Conservation (phyloP, 64 coral and sea anemone genomes). For the Platygyra sinensis region DNA sequence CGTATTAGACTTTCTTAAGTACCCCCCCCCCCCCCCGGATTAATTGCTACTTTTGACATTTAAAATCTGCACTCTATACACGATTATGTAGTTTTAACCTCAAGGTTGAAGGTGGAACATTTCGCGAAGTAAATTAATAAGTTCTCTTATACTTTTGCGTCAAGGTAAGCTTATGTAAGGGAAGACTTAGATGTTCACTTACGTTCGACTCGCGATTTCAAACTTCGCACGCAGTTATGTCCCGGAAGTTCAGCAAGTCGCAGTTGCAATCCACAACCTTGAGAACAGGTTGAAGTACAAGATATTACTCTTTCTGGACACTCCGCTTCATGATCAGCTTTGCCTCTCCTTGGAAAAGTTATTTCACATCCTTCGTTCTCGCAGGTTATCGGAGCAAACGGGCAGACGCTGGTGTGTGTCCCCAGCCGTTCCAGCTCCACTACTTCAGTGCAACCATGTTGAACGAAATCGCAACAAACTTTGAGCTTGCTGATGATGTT, state of each 20-base stretch:
- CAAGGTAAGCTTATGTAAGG: too few species aligned
- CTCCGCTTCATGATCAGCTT: slow-evolving; percentile 13
- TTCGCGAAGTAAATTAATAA: too few species aligned
- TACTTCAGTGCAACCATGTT: slow-evolving; percentile 32
- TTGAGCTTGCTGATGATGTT: slow-evolving; percentile 55
- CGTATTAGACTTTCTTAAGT: too few species aligned
- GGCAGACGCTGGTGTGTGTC: neutral
- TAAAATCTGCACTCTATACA: too few species aligned
- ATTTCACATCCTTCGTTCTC: slow-evolving; percentile 22
- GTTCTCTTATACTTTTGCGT: too few species aligned
- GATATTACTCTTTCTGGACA: slow-evolving; percentile 30
- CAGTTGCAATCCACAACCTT: slow-evolving; percentile 45
- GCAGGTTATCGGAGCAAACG: slow-evolving; percentile 15
- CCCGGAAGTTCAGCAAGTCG: neutral
- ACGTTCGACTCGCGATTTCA: slow-evolving; percentile 12
- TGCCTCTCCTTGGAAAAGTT: slow-evolving; percentile 29
- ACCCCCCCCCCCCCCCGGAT: too few species aligned
- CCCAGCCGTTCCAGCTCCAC: slow-evolving; percentile 27
- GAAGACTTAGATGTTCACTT: neutral
- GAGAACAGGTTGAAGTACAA: neutral
- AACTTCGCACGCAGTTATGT: slow-evolving; percentile 34
- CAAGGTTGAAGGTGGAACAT: too few species aligned
- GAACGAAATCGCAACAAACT: slow-evolving; percentile 32
- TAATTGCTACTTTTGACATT: too few species aligned
- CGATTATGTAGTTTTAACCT: too few species aligned